Evolutionary conservation across 2,113 vertebrate species (phyloP), one percentile per base, ranked within the genome.

Genomic region (Pristiophorus japonicus): DNA sequence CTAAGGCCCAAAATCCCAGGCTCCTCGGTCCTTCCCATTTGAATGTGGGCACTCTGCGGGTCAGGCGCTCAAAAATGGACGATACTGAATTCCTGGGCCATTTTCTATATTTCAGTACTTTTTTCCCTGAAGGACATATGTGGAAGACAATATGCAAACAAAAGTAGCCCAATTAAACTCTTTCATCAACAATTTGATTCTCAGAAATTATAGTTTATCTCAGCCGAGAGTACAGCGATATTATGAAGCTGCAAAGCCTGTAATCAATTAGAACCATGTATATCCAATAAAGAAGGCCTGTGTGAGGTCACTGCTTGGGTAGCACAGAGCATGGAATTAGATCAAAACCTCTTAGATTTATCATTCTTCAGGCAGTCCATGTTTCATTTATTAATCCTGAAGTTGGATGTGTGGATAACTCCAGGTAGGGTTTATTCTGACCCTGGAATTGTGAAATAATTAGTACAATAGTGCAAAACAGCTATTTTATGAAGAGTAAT

Each of bases 381-480:
- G 91, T 95, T 95, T 96, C 93, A 96, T 96, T 95, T 93, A 96
- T 96, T 96, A 96, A 92, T 95, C 93, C 95, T 73, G 94, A 94
- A 95, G 94, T 95, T 63, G 95, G 95, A 95, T 96, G 96, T 96
- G 96, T 96, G 97, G 97, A 97, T 97, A 97, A 97, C 97, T 97
- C 97, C 97, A 97, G 97, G 65, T 94, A 94, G 45, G 38, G 42
- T 97, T 97, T 96, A 95, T 94, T 96, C 96, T 3, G 95, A 97
- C 97, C 97, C 97, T 92, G 96, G 97, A 97, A 97, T 97, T 97
- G 97, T 98, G 98, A 98, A 98, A 98, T 98, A 98, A 98, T 98
- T 98, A 98, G 98, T 97, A 97, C 97, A 97, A 98, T 98, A 98
- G 97, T 98, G 98, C 98, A 97, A 97, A 98, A 97, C 97, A 98